Base-by-base conservation (phyloP, 2,113 vertebrate genomes). In the Actenoides hombroni region DNA sequence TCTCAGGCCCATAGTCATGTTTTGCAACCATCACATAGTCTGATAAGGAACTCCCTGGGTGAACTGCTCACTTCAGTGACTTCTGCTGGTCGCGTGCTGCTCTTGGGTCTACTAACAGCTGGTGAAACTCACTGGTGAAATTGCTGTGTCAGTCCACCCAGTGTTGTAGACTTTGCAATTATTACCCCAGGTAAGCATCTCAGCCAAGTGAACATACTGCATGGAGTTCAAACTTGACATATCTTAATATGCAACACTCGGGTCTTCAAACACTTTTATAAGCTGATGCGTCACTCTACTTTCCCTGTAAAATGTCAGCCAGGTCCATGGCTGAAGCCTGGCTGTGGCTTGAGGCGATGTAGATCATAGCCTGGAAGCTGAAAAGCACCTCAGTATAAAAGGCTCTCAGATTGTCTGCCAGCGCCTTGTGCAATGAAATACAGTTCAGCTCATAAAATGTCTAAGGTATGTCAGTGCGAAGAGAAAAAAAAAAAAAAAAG, bases 361-460 rank as follows among this genome's bases (percentile, higher is more conserved):
- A 92, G 61, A 91, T 88, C 60, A 75, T 23, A 96, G 93, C 88
- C 65, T 95, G 75, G 88, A 90, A 95, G 85, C 88, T 92, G 95
- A 93, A 94, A 93, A 84, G 51, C 59, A 86, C 48, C 67, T 80
- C 9, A 33, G 86, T 82, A 83, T 56, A 92, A 91, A 90, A 67
- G 60, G 10, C 17, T 87, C 64, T 95, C 56, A 95, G 86, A 92
- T 84, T 86, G 49, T 74, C 68, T 94, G 96, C 82, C 95, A 97
- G 85, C 71, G 59, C 83, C 44, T 93, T 10, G 5, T 88, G 86
- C 68, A 92, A 35, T 67, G 65, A 92, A 91, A 90, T 82, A 59
- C 84, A 85, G 68, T 75, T 90, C 80, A 75, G 87, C 78, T 91
- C 83, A 87, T 91, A 94, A 97, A 97, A 93, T 1, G 70, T 79